Evolutionary conservation across 2,888 invertebrate genomes (phyloP).

Genomic region (Pachymerium ferrugineum): DNA sequence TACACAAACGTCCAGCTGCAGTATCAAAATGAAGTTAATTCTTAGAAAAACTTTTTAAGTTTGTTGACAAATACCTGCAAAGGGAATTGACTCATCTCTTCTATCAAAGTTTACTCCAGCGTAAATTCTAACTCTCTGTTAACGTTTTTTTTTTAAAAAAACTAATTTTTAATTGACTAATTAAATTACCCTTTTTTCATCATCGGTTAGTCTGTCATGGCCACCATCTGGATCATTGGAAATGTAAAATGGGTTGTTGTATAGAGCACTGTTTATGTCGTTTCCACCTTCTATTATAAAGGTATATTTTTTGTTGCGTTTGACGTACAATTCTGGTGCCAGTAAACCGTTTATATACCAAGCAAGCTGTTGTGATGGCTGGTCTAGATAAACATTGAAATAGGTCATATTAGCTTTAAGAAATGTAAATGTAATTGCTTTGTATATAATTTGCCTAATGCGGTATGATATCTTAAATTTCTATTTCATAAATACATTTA

Average conservation of each 20-base stretch:
- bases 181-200: slow-evolving; percentile 58
- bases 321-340: slow-evolving; percentile 78
- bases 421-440: no score
- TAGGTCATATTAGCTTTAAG: no score
- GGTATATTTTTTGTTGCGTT: slow-evolving; percentile 75
- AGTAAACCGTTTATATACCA: slow-evolving; percentile 92
- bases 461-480: no score
- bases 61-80: slow-evolving; percentile 55
- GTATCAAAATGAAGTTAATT: slow-evolving; percentile 36
- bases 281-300: slow-evolving; percentile 78
- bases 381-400: slow-evolving; percentile 38
- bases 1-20: slow-evolving; percentile 70
- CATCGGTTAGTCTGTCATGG: slow-evolving; percentile 65
- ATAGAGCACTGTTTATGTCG: slow-evolving; percentile 75
- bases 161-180: background rate
- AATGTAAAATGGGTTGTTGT: slow-evolving; percentile 84
- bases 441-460: no score
- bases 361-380: slow-evolving; percentile 52
- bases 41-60: background rate
- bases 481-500: no score
- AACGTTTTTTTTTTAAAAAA: background rate
- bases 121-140: slow-evolving; percentile 39
- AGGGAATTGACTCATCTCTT: slow-evolving; percentile 71
- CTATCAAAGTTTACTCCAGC: slow-evolving; percentile 69
- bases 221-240: slow-evolving; percentile 80